Evolutionary conservation across 2,797 vertebrate species (phyloP).

Genomic region (Sus cebifrons): DNA sequence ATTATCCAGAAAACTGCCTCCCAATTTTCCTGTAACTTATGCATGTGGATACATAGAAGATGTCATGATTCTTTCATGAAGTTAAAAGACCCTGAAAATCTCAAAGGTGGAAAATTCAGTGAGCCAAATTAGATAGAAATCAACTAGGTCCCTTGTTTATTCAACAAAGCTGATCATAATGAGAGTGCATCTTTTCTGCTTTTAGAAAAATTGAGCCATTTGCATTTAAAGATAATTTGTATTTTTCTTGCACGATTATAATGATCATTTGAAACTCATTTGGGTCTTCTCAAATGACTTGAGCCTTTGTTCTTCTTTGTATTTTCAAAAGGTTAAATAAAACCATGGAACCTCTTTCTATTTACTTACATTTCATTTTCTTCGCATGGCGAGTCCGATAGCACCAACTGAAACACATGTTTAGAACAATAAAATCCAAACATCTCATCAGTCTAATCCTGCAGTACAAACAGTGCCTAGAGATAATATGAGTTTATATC

Average conservation of each 20-base stretch:
- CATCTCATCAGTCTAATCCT: conserved; percentile 61
- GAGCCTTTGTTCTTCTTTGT: conserved; percentile 39
- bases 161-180: neutral
- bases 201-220: conserved; percentile 13
- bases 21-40: neutral
- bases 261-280: conserved; percentile 31
- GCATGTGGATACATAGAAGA: neutral
- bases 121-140: neutral
- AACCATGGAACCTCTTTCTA: neutral
- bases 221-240: conserved; percentile 33
- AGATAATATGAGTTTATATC: conserved; percentile 55
- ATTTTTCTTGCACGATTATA: neutral
- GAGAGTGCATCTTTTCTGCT: neutral
- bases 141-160: neutral
- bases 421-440: conserved; percentile 82
- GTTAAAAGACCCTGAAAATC: neutral
- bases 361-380: conserved; percentile 88
- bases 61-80: neutral
- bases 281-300: conserved; percentile 20
- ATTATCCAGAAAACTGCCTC: neutral
- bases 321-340: conserved; percentile 68
- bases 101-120: neutral
- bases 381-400: conserved; percentile 80
- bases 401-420: conserved; percentile 89
- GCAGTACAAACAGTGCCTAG: neutral